These are phyloP conservation scores for Poeciliopsis prolifica DNA, from an alignment of 2,113 vertebrate genomes.

Conservation along the genomic window DNA sequence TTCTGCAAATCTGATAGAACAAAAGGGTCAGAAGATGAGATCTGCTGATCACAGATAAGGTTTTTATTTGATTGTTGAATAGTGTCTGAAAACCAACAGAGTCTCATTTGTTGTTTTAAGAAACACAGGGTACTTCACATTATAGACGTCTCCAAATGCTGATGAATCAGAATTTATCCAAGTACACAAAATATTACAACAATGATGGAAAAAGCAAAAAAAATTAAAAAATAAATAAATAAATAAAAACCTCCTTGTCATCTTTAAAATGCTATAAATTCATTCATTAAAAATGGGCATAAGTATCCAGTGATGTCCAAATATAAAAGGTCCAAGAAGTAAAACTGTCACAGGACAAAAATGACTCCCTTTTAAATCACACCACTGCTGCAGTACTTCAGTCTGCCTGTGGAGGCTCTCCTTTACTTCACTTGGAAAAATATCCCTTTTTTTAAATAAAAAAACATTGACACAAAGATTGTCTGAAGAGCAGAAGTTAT, in stretches of 20 bases:
- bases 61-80: conserved; percentile 71
- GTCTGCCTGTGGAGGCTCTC: not conserved
- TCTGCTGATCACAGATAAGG: conserved; percentile 57
- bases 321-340: conserved; percentile 18
- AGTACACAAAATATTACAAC: conserved; percentile 41
- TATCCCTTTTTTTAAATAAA: conserved; percentile 42
- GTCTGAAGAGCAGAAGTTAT: conserved; percentile 66
- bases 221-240: conserved; percentile 28
- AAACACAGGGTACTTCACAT: conserved; percentile 61
- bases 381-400: conserved; percentile 39
- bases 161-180: conserved; percentile 28
- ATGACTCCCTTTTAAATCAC: conserved; percentile 16
- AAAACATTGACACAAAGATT: conserved; percentile 66
- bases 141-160: conserved; percentile 36
- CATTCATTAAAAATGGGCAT: conserved; percentile 23
- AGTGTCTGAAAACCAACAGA: conserved; percentile 55
- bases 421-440: conserved; percentile 8
- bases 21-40: conserved; percentile 27
- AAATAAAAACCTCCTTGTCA: conserved; percentile 26
- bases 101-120: conserved; percentile 20
- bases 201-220: conserved; percentile 45
- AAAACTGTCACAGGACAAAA: conserved; percentile 37
- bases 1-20: conserved; percentile 14
- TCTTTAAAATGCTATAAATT: conserved; percentile 43
- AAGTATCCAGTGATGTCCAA: conserved; percentile 2